These are phyloP conservation scores for Nemopilema nomurai DNA, from an alignment of 30 jellyfish, hydroid and myxozoan genomes.

Conservation along the genomic window DNA sequence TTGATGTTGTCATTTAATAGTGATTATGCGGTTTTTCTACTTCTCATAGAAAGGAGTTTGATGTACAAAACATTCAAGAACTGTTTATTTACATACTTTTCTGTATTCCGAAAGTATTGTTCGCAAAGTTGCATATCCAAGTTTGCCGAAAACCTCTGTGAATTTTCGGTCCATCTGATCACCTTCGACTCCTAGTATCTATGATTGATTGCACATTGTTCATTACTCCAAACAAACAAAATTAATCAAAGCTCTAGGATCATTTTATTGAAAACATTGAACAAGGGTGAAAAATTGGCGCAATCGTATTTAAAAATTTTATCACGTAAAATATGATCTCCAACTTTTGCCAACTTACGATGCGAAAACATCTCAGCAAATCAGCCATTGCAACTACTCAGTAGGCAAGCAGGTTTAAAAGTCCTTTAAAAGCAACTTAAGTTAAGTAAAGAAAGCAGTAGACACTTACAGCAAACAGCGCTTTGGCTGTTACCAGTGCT, in stretches of 20 bases:
- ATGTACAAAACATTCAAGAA: neutral
- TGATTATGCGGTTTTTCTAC: too few species aligned
- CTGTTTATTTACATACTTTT: slow-evolving; percentile 59
- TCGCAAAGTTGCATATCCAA: slow-evolving; percentile 52
- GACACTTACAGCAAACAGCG: slow-evolving; percentile 69
- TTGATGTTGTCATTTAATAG: too few species aligned
- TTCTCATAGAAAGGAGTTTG: too few species aligned
- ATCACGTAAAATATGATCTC: neutral
- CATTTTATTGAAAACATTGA: too few species aligned
- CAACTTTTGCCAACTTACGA: neutral
- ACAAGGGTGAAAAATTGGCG: too few species aligned
- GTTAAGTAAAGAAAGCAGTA: neutral
- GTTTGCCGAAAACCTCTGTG: slow-evolving; percentile 59
- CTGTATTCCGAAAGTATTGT: slow-evolving; percentile 68
- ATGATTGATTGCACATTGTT: neutral
- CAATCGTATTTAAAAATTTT: neutral
- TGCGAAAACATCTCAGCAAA: too few species aligned
- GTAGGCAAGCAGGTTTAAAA: too few species aligned
- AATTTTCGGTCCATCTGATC: slow-evolving; percentile 75
- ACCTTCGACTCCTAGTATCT: slow-evolving; percentile 79
- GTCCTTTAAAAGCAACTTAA: too few species aligned
- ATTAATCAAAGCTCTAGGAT: neutral
- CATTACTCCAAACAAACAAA: neutral
- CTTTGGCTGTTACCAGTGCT: slow-evolving; percentile 67
- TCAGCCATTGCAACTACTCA: too few species aligned